A percentile compares a stretch with the other conserved stretches of the same genome.
phyloP scores from a whole-genome alignment of 2,797 vertebrate species.

The Leuciscus waleckii region DNA sequence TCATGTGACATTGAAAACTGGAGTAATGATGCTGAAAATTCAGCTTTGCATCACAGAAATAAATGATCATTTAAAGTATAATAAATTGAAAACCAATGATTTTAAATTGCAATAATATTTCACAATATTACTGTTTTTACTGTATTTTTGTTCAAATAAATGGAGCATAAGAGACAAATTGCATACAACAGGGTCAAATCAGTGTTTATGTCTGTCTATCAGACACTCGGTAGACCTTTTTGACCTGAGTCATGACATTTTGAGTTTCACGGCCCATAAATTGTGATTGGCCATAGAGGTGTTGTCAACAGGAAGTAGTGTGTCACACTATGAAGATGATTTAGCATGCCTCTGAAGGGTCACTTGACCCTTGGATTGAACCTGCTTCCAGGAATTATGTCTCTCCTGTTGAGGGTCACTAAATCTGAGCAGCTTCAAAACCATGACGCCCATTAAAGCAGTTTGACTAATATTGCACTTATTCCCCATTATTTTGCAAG shows the following conservation, averaged over 20 bases:
- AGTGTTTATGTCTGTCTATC: slow-evolving; percentile 17
- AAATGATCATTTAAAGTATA: too few species aligned
- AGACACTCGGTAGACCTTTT: neutral
- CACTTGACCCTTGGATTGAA: slow-evolving; percentile 63
- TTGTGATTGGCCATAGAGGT: slow-evolving; percentile 61
- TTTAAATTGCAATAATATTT: neutral
- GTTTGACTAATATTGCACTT: slow-evolving; percentile 1
- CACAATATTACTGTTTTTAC: neutral
- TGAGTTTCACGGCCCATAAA: slow-evolving; percentile 35
- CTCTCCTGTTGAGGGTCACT: slow-evolving; percentile 58
- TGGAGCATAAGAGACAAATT: neutral
- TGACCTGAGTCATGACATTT: slow-evolving; percentile 20
- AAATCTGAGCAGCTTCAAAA: slow-evolving; percentile 52
- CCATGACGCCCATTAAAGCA: slow-evolving; percentile 19
- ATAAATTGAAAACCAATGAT: too few species aligned
- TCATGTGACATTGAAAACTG: neutral
- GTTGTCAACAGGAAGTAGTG: slow-evolving; percentile 66
- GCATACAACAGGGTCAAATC: neutral
- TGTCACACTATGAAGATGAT: slow-evolving; percentile 64
- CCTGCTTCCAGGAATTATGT: slow-evolving; percentile 78
- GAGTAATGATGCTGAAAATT: neutral
- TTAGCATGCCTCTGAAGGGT: slow-evolving; percentile 66
- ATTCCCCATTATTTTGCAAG: neutral
- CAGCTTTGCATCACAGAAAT: neutral
- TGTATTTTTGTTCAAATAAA: neutral